Base-by-base conservation (phyloP, 2,888 invertebrate species). In the Lasiommata megera region DNA sequence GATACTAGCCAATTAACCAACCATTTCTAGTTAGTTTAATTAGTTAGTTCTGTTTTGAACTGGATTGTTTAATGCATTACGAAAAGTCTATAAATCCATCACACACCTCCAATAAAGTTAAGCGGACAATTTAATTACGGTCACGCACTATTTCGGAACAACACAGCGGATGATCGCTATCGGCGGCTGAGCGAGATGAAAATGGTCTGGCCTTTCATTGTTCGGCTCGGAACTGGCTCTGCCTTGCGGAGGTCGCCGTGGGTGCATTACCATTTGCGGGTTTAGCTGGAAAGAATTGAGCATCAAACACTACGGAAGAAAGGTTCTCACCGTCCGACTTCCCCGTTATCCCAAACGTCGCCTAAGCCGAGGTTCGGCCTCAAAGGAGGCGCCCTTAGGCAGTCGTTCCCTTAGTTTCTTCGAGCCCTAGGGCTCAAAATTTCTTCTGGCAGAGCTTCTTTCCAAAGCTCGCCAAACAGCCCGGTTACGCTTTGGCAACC, bases 201-300 rank as follows among this genome's bases (percentile, higher is more conserved):
- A 59, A 56, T 51, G 55, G 43, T 41, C 28, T 54, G 59, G 54
- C 62, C 62, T 62, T 62, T 62, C 62, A 62, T 62, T 62, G 62
- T 62, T 62, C 12, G 0, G 38, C 18, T 31, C 37, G 18, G 37
- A 16, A 8, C 37, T 50, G 28, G 17, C 50, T 50, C 37, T 38
- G 38, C 37, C 37, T 28, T 50, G 23, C 50, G 37, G 37, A 50
- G 50, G 50, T 50, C 38, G 8, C 3, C 3, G 12, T n/a, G 11
- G 31, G 2, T 5, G 5, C 23, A 3, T 23, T 23, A 23, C 3
- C 23, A 23, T 23, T 23, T 23, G 23, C 5, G 23, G 5, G 23
- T 23, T 23, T 23, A 23, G 23, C 23, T 23, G 5, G 23, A 23
- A 23, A 23, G 3, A 2, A 23, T 3, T 23, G 23, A 2, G 2